Conservation (phyloP, 2,113 vertebrate genomes). For the Xenopus borealis region DNA sequence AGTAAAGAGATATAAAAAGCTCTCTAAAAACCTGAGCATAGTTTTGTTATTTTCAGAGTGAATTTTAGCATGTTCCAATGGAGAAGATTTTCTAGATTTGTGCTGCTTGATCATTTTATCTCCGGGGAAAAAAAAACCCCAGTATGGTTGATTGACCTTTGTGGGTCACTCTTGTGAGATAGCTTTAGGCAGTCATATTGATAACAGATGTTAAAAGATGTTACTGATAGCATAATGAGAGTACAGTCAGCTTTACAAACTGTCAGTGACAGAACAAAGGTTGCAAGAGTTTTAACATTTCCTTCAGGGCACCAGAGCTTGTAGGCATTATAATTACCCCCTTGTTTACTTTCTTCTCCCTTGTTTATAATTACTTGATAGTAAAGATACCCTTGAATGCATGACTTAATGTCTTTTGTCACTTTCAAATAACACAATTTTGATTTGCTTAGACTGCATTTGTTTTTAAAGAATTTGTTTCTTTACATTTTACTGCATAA, state of each 20-base stretch:
- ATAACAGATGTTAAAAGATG: slow-evolving; percentile 64
- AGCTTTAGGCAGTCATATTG: slow-evolving; percentile 59
- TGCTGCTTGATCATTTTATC: slow-evolving; percentile 23
- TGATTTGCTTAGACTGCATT: not conserved
- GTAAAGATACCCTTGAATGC: not conserved
- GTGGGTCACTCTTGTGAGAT: slow-evolving; percentile 11
- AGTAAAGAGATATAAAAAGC: too few relatives aligned
- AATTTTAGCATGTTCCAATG: too few relatives aligned
- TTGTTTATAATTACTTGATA: slow-evolving; percentile 45
- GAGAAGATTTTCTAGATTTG: too few relatives aligned
- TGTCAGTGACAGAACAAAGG: slow-evolving; percentile 43
- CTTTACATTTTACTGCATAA: not conserved
- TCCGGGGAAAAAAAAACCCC: too few relatives aligned
- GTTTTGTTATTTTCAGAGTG: too few relatives aligned
- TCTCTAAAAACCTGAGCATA: too few relatives aligned
- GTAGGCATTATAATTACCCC: slow-evolving; percentile 54
- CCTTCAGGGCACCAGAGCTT: slow-evolving; percentile 54
- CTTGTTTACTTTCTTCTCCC: slow-evolving; percentile 54
- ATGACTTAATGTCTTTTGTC: slow-evolving; percentile 9
- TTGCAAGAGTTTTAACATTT: slow-evolving; percentile 51
- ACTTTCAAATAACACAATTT: slow-evolving; percentile 21
- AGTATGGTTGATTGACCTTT: slow-evolving; percentile 15
- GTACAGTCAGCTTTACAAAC: slow-evolving; percentile 41
- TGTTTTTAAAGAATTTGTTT: not conserved
- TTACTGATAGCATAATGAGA: slow-evolving; percentile 47